A percentile compares a stretch with the other conserved stretches of the same genome.
Evolutionary conservation across 2,113 vertebrate species (phyloP).

Genomic region (Gila orcuttii): DNA sequence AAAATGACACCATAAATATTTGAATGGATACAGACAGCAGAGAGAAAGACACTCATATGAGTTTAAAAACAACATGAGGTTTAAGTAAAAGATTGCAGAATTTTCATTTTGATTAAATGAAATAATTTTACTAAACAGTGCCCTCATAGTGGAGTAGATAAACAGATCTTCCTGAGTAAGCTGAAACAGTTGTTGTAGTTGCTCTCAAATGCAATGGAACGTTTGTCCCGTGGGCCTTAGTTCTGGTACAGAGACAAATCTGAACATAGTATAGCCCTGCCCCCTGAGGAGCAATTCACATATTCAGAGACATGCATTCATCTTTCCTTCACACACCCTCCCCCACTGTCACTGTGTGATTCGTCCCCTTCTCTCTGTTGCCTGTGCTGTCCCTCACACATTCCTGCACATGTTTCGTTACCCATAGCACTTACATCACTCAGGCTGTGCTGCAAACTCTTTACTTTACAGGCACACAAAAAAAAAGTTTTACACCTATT

Average conservation of each 20-base stretch:
- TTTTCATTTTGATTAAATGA: neutral
- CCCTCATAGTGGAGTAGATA: neutral
- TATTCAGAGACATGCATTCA: constrained; percentile 1
- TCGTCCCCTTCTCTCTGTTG: neutral
- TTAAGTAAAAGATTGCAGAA: neutral
- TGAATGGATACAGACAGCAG: neutral
- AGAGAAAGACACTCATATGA: neutral
- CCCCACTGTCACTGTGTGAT: neutral
- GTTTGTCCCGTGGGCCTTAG: neutral
- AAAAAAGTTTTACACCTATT: neutral
- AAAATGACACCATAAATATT: neutral
- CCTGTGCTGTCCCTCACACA: constrained; percentile 17
- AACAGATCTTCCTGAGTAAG: neutral
- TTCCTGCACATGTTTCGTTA: neutral
- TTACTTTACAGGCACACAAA: neutral
- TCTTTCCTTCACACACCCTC: neutral
- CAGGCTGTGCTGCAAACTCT: neutral
- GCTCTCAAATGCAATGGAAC: neutral
- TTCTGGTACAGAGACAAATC: constrained; percentile 26
- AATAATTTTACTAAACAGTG: neutral
- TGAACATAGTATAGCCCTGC: constrained; percentile 13
- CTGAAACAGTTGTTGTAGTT: neutral
- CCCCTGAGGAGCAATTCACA: neutral
- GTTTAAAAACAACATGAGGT: neutral
- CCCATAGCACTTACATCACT: neutral